Percentiles rank a stretch among this genome's conserved stretches.
Evolutionary conservation across 2,888 invertebrate genomes (phyloP).

Genomic region (Lobophora halterata): DNA sequence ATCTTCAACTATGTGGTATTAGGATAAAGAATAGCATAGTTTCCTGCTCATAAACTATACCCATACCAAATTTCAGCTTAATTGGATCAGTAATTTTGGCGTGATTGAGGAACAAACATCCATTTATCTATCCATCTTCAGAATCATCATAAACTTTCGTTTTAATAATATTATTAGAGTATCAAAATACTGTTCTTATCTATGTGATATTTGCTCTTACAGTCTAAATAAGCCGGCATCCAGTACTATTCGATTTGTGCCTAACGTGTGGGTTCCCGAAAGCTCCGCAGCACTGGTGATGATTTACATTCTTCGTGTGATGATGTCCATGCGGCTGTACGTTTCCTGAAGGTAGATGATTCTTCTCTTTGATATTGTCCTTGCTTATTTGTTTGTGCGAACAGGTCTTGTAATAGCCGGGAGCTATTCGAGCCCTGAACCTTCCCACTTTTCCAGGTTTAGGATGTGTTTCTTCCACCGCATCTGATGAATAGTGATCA

Average conservation of each 20-base stretch:
- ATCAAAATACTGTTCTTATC: not conserved
- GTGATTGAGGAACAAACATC: too few species aligned
- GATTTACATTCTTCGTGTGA: conserved; percentile 69
- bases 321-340: conserved; percentile 69
- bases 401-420: conserved; percentile 57
- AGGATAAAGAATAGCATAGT: too few species aligned
- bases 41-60: too few species aligned
- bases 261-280: conserved; percentile 74
- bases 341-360: conserved; percentile 38
- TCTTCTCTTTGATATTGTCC: conserved; percentile 53
- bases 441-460: conserved; percentile 66
- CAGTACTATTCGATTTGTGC: conserved; percentile 66
- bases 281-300: conserved; percentile 76
- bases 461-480: conserved; percentile 42
- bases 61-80: too few species aligned
- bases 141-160: too few species aligned
- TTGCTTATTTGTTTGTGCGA: conserved; percentile 48
- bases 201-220: conserved; percentile 8
- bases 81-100: too few species aligned
- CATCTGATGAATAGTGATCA: conserved; percentile 46
- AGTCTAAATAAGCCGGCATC: conserved; percentile 63
- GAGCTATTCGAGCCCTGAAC: conserved; percentile 65
- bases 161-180: too few species aligned
- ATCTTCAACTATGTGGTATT: too few species aligned
- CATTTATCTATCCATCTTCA: too few species aligned